These are phyloP conservation scores for Zeuzera pyrina DNA, from an alignment of 2,888 invertebrate species.

Conservation along the genomic window DNA sequence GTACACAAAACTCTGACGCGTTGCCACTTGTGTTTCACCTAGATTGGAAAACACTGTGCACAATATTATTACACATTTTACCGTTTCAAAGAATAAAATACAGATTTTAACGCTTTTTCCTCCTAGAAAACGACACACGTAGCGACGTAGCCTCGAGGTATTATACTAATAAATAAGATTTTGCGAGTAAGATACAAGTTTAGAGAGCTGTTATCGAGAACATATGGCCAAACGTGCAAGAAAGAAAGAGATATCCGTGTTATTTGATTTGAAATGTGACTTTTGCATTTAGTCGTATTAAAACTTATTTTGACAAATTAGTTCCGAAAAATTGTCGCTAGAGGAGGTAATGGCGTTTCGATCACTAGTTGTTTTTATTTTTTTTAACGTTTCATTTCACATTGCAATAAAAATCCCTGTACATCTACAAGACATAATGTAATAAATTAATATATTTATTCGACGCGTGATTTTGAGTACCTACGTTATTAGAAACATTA, in stretches of 20 bases:
- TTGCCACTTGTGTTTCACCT: constrained; percentile 41
- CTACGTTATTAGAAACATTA: no score
- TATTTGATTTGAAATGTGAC: constrained; percentile 16
- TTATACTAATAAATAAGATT: constrained; percentile 22
- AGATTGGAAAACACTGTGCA: constrained; percentile 32
- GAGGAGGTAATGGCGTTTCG: constrained; percentile 40
- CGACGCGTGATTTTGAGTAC: no score
- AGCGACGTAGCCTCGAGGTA: constrained; percentile 62
- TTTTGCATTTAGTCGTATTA: constrained; percentile 31
- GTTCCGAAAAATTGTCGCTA: constrained; percentile 57
- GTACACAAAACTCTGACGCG: constrained; percentile 18
- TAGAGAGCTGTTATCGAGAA: constrained; percentile 27
- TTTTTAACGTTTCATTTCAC: constrained; percentile 34
- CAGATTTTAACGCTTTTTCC: constrained; percentile 20
- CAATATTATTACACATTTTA: constrained; percentile 42
- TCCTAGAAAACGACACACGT: constrained; percentile 32
- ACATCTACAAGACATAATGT: no score
- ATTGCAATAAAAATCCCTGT: no score
- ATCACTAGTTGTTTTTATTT: constrained; percentile 12
- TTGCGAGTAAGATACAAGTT: constrained; percentile 14
- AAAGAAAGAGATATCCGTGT: constrained; percentile 35
- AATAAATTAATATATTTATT: no score
- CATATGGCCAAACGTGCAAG: constrained; percentile 11
- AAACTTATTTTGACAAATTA: constrained; percentile 70
- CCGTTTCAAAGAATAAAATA: constrained; percentile 18